A percentile compares a stretch with the other conserved stretches of the same genome.
Evolutionary conservation across 2,797 vertebrate genomes (phyloP).

Genomic region (Neosilurus hyrtlii): DNA sequence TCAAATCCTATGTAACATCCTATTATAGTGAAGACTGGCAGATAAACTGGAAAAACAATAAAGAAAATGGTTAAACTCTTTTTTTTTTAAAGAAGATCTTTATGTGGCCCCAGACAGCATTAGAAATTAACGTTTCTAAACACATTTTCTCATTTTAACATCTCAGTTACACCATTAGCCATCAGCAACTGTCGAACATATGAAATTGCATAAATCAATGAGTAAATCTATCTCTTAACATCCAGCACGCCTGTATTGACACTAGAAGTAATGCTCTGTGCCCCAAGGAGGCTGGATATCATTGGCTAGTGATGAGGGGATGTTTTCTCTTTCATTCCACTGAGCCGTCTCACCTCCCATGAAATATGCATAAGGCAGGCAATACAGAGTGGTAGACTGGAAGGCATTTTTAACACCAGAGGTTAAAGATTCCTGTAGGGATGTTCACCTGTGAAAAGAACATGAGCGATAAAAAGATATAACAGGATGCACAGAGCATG

Average conservation of each 20-base stretch:
- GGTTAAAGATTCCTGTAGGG: slow-evolving; percentile 52
- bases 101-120: neutral
- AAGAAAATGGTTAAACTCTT: neutral
- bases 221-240: slow-evolving; percentile 52
- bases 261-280: slow-evolving; percentile 40
- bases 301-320: slow-evolving; percentile 52
- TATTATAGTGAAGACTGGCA: neutral
- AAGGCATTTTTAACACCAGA: slow-evolving; percentile 55
- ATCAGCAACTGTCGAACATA: slow-evolving; percentile 41
- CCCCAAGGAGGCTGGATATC: slow-evolving; percentile 53
- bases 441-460: slow-evolving; percentile 48
- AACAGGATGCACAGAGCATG: slow-evolving; percentile 20
- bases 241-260: slow-evolving; percentile 44
- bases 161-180: slow-evolving; percentile 31
- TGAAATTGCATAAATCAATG: slow-evolving; percentile 44
- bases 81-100: too few species aligned
- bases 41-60: neutral
- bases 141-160: neutral
- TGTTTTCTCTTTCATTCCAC: slow-evolving; percentile 53
- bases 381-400: slow-evolving; percentile 44
- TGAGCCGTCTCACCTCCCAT: slow-evolving; percentile 51
- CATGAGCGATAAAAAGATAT: slow-evolving; percentile 43
- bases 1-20: neutral
- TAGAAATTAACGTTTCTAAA: neutral
- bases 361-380: slow-evolving; percentile 54